phyloP scores from a whole-genome alignment of 2,797 vertebrate genomes.

The Pantherophis vulpinus region DNA sequence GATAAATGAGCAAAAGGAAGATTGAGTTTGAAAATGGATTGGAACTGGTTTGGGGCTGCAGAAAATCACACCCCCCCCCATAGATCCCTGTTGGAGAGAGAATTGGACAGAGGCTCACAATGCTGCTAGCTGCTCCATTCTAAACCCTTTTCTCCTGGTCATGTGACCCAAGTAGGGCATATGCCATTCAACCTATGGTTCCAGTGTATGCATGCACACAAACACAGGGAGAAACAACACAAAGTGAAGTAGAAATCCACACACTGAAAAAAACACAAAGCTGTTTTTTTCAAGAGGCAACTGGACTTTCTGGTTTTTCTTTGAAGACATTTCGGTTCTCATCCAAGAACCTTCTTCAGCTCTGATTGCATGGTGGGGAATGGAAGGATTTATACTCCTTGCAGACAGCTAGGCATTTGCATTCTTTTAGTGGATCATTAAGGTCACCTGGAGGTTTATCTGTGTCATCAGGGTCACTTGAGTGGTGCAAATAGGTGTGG shows the following conservation, averaged over 20 bases:
- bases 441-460: too few relatives aligned
- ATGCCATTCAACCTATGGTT: neutral
- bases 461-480: too few relatives aligned
- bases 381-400: too few relatives aligned
- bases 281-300: too few relatives aligned
- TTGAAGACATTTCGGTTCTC: too few relatives aligned
- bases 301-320: too few relatives aligned
- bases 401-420: too few relatives aligned
- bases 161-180: neutral
- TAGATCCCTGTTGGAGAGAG: neutral
- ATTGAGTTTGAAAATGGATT: neutral
- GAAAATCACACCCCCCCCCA: neutral
- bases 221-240: neutral
- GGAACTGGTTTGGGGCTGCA: neutral
- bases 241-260: neutral
- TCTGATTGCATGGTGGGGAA: too few relatives aligned
- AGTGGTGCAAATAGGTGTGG: too few relatives aligned
- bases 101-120: neutral
- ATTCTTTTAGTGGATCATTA: too few relatives aligned
- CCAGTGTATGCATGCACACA: neutral
- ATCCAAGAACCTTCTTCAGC: too few relatives aligned
- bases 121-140: neutral
- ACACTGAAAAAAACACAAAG: neutral
- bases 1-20: neutral
- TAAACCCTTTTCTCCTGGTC: neutral